Evolutionary conservation across 1,140 invertebrate genomes (phyloP).

Genomic region (Eumeta japonica): DNA sequence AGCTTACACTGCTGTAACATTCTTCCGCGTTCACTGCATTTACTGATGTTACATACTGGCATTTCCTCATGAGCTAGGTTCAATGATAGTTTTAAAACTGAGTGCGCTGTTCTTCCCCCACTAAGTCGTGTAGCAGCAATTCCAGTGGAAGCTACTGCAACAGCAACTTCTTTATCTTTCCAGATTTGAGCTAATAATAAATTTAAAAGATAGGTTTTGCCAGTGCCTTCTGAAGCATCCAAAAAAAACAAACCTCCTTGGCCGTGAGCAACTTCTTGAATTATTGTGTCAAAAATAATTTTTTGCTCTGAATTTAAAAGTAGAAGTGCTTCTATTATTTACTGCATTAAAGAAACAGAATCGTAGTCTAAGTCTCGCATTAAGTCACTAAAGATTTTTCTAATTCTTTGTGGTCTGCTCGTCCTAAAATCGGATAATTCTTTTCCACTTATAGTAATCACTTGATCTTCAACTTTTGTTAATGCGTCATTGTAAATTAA

Average conservation of each 20-base stretch:
- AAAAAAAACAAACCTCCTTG: conserved; percentile 18
- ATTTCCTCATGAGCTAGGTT: too few species aligned
- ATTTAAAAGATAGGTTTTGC: conserved; percentile 44
- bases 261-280: conserved; percentile 9
- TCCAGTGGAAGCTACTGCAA: too few species aligned
- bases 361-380: conserved; percentile 19
- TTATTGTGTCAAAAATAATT: conserved; percentile 12
- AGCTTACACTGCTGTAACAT: too few species aligned
- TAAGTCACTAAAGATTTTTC: conserved; percentile 21
- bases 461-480: conserved; percentile 19
- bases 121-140: conserved; percentile 58
- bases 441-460: conserved; percentile 20
- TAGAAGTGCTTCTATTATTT: conserved; percentile 15
- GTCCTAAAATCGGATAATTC: conserved; percentile 21
- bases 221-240: conserved; percentile 20
- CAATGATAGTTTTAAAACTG: too few species aligned
- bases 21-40: too few species aligned
- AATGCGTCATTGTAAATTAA: conserved; percentile 18
- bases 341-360: conserved; percentile 12
- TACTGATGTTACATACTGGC: too few species aligned
- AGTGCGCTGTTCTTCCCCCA: too few species aligned
- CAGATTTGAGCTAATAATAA: conserved; percentile 29
- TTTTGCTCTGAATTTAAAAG: conserved; percentile 17
- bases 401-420: conserved; percentile 16
- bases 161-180: too few species aligned